These are phyloP conservation scores for Heliconius ismenius DNA, from an alignment of 2,888 invertebrate species.

Conservation along the genomic window DNA sequence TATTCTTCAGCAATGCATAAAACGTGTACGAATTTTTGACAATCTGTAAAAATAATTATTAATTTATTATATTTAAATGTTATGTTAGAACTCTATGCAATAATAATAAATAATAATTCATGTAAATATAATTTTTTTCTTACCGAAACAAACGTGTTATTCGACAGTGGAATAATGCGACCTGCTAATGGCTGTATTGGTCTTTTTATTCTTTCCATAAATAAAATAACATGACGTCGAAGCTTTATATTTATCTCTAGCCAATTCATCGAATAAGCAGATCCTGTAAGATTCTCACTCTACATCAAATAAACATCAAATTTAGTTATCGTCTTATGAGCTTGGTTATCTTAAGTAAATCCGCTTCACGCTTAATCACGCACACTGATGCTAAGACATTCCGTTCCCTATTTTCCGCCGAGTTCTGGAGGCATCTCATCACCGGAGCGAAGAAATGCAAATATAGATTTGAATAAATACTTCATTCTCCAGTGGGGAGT, in stretches of 20 bases:
- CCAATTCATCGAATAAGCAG: conserved; percentile 62
- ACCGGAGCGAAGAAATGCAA: too few species aligned
- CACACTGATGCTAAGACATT: too few species aligned
- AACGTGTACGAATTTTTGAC: conserved; percentile 56
- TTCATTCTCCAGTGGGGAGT: too few species aligned
- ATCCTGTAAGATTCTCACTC: conserved; percentile 53
- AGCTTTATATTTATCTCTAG: conserved; percentile 49
- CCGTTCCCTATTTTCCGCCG: too few species aligned
- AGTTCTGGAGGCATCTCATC: too few species aligned
- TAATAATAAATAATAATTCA: too few species aligned
- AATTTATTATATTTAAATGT: too few species aligned
- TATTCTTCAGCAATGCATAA: conserved; percentile 56
- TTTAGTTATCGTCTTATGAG: neutral
- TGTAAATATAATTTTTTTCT: conserved; percentile 30
- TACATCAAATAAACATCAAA: conserved; percentile 45
- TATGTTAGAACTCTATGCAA: too few species aligned
- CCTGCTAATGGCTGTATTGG: conserved; percentile 69
- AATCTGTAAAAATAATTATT: conserved; percentile 51
- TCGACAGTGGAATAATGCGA: conserved; percentile 65
- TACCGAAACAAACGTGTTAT: conserved; percentile 70
- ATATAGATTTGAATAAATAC: too few species aligned
- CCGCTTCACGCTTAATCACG: too few species aligned
- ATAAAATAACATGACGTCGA: conserved; percentile 57
- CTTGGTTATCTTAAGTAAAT: neutral
- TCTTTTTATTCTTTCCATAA: conserved; percentile 70